phyloP scores from a whole-genome alignment of 1,140 invertebrate species.

The Drosophila nigromelanica region DNA sequence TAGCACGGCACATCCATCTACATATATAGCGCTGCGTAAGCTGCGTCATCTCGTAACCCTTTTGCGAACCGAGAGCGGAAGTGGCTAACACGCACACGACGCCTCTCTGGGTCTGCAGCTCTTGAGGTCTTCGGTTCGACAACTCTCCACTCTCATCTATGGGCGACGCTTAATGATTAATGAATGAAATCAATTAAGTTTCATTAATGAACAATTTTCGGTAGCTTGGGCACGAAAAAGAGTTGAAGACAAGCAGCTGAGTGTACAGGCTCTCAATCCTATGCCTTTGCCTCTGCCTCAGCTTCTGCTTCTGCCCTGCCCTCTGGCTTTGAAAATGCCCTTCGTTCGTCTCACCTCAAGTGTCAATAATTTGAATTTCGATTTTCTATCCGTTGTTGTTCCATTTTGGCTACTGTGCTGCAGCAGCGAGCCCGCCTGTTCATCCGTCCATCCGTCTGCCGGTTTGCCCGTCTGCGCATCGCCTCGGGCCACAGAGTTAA shows the following conservation, averaged over 20 bases:
- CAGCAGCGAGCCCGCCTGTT: conserved; percentile 4
- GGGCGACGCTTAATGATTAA: conserved; percentile 73
- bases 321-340: conserved; percentile 12
- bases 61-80: conserved; percentile 39
- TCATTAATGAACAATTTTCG: conserved; percentile 83
- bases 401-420: conserved; percentile 40
- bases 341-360: conserved; percentile 66
- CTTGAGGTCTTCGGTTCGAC: conserved; percentile 17
- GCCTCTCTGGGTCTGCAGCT: conserved; percentile 14
- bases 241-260: conserved; percentile 49
- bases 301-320: conserved; percentile 15
- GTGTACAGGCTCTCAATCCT: conserved; percentile 1
- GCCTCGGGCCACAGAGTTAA: conserved; percentile 17
- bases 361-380: conserved; percentile 78
- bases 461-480: background rate
- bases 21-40: conserved; percentile 12
- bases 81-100: conserved; percentile 45
- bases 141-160: conserved; percentile 9
- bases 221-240: conserved; percentile 49
- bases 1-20: background rate
- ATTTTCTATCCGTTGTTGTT: conserved; percentile 47
- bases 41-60: conserved; percentile 51
- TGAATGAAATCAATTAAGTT: conserved; percentile 83
- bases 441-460: background rate
- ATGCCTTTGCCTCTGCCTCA: background rate